Base-by-base conservation (phyloP, 2,888 invertebrate genomes). In the Zygothrica quintamaculata region DNA sequence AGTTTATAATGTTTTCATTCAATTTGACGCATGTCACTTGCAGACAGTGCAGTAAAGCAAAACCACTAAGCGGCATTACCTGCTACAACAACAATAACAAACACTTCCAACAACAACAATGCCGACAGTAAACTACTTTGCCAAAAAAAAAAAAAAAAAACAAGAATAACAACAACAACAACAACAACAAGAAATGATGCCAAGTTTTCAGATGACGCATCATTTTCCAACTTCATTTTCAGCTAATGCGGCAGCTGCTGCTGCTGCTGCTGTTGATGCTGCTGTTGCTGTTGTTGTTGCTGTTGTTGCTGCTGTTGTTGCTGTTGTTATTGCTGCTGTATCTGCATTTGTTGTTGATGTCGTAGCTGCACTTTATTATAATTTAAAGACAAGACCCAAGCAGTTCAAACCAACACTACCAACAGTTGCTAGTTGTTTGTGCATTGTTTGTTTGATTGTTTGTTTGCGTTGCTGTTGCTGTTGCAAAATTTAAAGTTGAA, bases 401-500 rank as follows among this genome's bases (percentile, higher is more conserved):
- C 29, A 11, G n/a, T 6, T 12, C 39, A 25, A 12, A 3, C 43
- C 7, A 34, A 22, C 4, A 18, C 16, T 40, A 3, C 8, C 34
- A 34, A 12, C 34, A 4, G 9, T 18, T 12, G 55, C 3, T 25
- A 22, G 31, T 36, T 37, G 36, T 31, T 37, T 66, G 22, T 37
- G 36, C 26, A 44, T 44, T 50, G 36, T 16, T 34, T 36, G 22
- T 31, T 40, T 46, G 46, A 43, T 51, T 62, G 70, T 44, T 70
- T 46, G 29, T 26, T 44, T 53, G 59, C 40, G 4, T 6, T 53
- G 25, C 26, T 64, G 46, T 53, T 57, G 59, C 51, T 61, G 57
- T 29, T 57, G 65, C 61, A 57, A 36, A 69, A 65, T 66, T 79
- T 86, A 81, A 66, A 84, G 69, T 66, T 73, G 77, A 79, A 77